These are phyloP conservation scores for Sinocyclocheilus anshuiensis DNA, from an alignment of 2,113 vertebrate species.

Conservation along the genomic window DNA sequence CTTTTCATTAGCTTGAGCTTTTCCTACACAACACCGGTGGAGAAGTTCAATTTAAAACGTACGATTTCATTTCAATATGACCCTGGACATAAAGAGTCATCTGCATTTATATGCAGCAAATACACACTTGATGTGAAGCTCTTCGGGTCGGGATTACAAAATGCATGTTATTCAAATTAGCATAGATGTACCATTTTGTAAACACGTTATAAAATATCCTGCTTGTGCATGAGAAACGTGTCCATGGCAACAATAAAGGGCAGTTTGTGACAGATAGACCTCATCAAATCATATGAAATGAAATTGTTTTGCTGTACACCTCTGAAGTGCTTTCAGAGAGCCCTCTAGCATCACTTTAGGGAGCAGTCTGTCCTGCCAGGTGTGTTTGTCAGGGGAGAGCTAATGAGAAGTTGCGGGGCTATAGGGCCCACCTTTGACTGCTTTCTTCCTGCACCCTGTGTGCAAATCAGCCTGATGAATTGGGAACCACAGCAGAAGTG, in stretches of 20 bases:
- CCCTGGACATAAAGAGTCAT: constrained; percentile 10
- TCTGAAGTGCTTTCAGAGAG: neutral
- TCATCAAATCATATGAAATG: neutral
- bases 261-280: neutral
- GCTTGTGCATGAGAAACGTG: neutral
- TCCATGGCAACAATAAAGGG: neutral
- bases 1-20: constrained; percentile 37
- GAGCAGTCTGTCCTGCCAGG: constrained; percentile 18
- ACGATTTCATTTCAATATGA: constrained; percentile 27
- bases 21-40: neutral
- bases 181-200: constrained; percentile 7
- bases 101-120: constrained; percentile 25
- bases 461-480: constrained; percentile 55
- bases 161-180: neutral
- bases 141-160: neutral
- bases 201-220: neutral
- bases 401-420: constrained; percentile 31
- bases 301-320: neutral
- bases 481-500: constrained; percentile 47
- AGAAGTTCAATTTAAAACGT: constrained; percentile 13
- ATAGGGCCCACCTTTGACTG: constrained; percentile 16
- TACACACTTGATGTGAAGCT: neutral
- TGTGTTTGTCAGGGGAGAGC: constrained; percentile 29
- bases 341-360: neutral
- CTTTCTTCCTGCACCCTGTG: constrained; percentile 35